Evolutionary conservation across 2,888 invertebrate genomes (phyloP), one percentile per base, ranked within the genome.

Genomic region (Ormyrus pomaceus): DNA sequence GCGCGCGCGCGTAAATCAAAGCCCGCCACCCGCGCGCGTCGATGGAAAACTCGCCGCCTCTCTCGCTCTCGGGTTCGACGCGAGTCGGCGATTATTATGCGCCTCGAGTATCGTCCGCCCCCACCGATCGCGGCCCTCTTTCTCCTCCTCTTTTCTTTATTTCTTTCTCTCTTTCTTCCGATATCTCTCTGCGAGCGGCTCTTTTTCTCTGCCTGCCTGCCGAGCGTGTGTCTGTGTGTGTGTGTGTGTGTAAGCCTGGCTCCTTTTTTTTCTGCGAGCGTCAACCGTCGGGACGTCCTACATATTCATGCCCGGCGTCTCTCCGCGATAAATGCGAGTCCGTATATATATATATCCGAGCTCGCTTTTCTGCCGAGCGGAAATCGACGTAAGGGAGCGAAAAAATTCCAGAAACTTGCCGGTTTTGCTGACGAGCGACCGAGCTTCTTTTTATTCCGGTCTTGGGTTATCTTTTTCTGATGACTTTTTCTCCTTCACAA

Each of bases 261-360:
- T 19, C 19, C 19, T 72, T 46, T 46, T 65, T 77, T 70, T 58
- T 76, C 48, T 6, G 34, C 48, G 13, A n/a, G 48, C n/a, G 64
- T 58, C 55, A 50, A 45, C 13, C 19, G 19, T 64, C 7, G 50
- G 85, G 86, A 86, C 87, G 87, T 89, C 86, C 86, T 89, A 88
- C 88, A 89, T 89, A 89, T 89, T 89, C 88, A 88, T 89, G 87
- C 86, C 85, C 87, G 87, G 86, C 87, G 84, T 83, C 86, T 86
- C 85, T 56, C 48, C 87, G 85, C 19, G 19, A 19, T 19, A 19
- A 19, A 19, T 19, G 19, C 19, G 19, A 19, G 19, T 19, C 19
- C 19, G 19, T 19, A 19, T 19, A 19, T 19, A 19, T 19, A 19
- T 19, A 19, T 19, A 19, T 19, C 19, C 19, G 19, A 19, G 19